phyloP scores from a whole-genome alignment of 1,140 invertebrate genomes.

The Bombus superbus region DNA sequence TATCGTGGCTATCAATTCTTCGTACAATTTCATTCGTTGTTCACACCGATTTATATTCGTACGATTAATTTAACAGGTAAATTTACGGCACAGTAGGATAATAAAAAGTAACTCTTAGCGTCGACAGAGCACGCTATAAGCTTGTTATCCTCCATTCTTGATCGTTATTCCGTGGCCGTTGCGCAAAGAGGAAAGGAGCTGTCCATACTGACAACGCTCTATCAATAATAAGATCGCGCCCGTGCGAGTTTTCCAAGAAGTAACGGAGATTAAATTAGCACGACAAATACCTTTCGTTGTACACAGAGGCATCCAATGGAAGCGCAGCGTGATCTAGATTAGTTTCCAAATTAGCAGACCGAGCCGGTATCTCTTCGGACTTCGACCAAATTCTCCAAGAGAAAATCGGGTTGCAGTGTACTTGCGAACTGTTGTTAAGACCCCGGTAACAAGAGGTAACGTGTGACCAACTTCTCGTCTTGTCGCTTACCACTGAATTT shows the following conservation, averaged over 20 bases:
- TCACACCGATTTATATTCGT: neutral
- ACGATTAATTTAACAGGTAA: neutral
- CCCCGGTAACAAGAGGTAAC: neutral
- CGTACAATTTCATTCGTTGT: neutral
- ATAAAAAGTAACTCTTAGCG: neutral
- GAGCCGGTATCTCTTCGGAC: neutral
- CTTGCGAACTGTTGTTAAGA: conserved; percentile 3
- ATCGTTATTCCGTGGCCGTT: neutral
- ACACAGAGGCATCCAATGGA: neutral
- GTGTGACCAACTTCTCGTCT: neutral
- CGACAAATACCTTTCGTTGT: neutral
- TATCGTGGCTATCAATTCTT: neutral
- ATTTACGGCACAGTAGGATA: neutral
- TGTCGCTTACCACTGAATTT: neutral
- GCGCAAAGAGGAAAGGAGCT: neutral
- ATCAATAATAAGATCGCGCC: neutral
- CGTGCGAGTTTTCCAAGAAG: neutral
- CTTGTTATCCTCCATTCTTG: neutral
- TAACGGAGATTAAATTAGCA: neutral
- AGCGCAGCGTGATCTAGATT: neutral
- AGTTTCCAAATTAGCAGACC: conserved; percentile 18
- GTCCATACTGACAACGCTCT: neutral
- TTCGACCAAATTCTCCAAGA: neutral
- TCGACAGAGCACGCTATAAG: neutral
- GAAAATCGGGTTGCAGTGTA: neutral